Conservation (phyloP, 2,888 invertebrate species). For the Phorcus lineatus region DNA sequence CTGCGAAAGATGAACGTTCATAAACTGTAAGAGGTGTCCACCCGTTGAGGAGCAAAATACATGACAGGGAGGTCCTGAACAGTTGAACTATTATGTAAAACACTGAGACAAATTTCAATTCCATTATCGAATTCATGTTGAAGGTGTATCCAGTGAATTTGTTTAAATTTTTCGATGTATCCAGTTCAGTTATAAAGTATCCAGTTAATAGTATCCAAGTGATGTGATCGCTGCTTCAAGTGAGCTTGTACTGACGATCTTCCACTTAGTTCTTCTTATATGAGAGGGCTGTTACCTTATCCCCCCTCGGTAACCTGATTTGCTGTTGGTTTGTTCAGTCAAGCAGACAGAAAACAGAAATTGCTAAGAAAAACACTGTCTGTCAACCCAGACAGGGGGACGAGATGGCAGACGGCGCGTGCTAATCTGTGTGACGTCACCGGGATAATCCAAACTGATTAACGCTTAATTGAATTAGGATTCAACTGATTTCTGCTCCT, state of each 20-base stretch:
- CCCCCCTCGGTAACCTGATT: conserved; percentile 8
- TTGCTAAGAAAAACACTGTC: conserved; percentile 19
- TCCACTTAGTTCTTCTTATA: conserved; percentile 12
- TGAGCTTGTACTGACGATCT: neutral
- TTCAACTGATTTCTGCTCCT: too few species aligned
- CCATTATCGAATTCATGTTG: too few species aligned
- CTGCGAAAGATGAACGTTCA: conserved; percentile 64
- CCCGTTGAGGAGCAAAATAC: conserved; percentile 72
- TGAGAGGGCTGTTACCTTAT: neutral
- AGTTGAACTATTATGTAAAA: conserved; percentile 29
- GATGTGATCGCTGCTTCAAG: too few species aligned
- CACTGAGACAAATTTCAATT: neutral
- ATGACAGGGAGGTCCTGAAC: conserved; percentile 51
- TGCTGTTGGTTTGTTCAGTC: neutral
- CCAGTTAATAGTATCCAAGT: too few species aligned
- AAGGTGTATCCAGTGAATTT: too few species aligned
- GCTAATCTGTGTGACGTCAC: conserved; percentile 7
- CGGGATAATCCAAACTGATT: neutral
- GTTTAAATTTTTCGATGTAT: too few species aligned
- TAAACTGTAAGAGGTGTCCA: conserved; percentile 68
- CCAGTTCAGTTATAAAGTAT: too few species aligned
- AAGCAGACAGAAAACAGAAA: conserved; percentile 6
- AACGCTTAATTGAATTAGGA: neutral
- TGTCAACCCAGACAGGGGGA: neutral
- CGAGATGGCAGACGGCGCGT: neutral